These are phyloP conservation scores for Drosophila ananassae DNA, from an alignment of 1,140 invertebrate genomes.

Conservation along the genomic window DNA sequence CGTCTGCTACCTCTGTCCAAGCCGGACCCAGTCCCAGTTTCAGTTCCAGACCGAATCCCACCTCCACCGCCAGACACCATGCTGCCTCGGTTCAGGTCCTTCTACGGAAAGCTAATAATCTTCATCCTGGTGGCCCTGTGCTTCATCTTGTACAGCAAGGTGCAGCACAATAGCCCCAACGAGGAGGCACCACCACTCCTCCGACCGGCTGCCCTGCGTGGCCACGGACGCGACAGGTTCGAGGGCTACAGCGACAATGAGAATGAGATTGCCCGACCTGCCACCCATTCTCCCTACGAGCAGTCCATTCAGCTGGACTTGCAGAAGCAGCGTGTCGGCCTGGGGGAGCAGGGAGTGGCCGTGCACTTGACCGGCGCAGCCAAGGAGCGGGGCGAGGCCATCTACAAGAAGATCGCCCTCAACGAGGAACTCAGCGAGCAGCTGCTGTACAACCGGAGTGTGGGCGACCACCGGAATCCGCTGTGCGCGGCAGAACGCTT, in stretches of 20 bases:
- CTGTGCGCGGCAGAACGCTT: conserved; percentile 84
- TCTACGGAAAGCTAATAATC: conserved; percentile 80
- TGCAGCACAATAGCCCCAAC: conserved; percentile 49
- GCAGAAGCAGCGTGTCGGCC: conserved; percentile 81
- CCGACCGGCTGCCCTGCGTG: conserved; percentile 19
- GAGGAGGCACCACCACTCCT: conserved; percentile 28
- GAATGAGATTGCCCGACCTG: conserved; percentile 57
- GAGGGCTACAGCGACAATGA: conserved; percentile 37
- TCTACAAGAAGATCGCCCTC: conserved; percentile 91
- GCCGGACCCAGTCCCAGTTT: neutral
- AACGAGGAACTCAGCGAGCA: conserved; percentile 93
- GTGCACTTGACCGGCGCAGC: conserved; percentile 86
- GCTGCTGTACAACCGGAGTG: conserved; percentile 90
- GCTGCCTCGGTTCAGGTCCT: conserved; percentile 82
- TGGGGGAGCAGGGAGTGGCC: conserved; percentile 88
- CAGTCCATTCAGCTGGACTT: conserved; percentile 79
- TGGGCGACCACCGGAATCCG: conserved; percentile 87
- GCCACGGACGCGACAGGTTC: conserved; percentile 29
- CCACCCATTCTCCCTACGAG: conserved; percentile 77
- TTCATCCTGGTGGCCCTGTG: conserved; percentile 75
- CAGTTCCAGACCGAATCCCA: neutral
- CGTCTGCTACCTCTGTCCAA: conserved; percentile 62
- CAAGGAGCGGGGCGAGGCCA: conserved; percentile 86
- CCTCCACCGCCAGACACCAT: conserved; percentile 33
- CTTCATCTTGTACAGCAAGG: conserved; percentile 79